These are phyloP conservation scores for Trichacis sp. DNA, from an alignment of 2,888 invertebrate genomes.

Conservation along the genomic window DNA sequence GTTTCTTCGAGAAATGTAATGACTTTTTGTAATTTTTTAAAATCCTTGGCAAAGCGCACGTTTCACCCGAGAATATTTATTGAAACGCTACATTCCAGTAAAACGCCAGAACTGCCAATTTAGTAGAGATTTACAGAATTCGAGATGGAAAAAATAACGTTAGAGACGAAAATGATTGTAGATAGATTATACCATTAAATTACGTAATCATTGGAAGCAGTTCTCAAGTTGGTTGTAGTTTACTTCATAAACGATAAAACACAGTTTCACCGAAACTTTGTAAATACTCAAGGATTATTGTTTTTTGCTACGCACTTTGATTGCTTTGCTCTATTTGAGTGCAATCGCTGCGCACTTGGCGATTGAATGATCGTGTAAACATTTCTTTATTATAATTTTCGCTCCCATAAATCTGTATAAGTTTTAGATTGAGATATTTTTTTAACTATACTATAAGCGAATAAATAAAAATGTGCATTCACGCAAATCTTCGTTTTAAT, in stretches of 20 bases:
- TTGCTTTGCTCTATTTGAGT: no score
- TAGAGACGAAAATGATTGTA: slow-evolving; percentile 36
- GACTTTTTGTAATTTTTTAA: slow-evolving; percentile 23
- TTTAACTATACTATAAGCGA: slow-evolving; percentile 41
- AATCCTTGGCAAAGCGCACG: not conserved
- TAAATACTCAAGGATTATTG: slow-evolving; percentile 34
- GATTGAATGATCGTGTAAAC: no score
- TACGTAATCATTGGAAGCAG: slow-evolving; percentile 44
- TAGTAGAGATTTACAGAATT: slow-evolving; percentile 40
- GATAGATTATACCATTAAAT: slow-evolving; percentile 43
- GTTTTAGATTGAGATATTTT: slow-evolving; percentile 44
- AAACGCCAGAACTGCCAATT: slow-evolving; percentile 57
- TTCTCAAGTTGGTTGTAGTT: slow-evolving; percentile 14
- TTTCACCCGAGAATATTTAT: slow-evolving; percentile 12
- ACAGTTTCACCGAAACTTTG: slow-evolving; percentile 26
- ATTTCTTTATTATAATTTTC: not conserved
- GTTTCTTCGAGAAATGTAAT: slow-evolving; percentile 30
- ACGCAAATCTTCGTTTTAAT: slow-evolving; percentile 31
- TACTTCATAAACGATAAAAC: not conserved
- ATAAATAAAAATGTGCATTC: slow-evolving; percentile 36
- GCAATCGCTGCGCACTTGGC: no score
- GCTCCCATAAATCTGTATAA: slow-evolving; percentile 35
- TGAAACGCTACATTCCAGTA: slow-evolving; percentile 58
- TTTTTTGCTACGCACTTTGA: slow-evolving; percentile 15
- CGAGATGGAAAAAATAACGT: slow-evolving; percentile 15